Evolutionary conservation across 30 jellyfish, hydroid and myxozoan genomes (phyloP), one percentile per base, ranked within the genome.

Genomic region (Aurelia aurita complex sp. Pacific): DNA sequence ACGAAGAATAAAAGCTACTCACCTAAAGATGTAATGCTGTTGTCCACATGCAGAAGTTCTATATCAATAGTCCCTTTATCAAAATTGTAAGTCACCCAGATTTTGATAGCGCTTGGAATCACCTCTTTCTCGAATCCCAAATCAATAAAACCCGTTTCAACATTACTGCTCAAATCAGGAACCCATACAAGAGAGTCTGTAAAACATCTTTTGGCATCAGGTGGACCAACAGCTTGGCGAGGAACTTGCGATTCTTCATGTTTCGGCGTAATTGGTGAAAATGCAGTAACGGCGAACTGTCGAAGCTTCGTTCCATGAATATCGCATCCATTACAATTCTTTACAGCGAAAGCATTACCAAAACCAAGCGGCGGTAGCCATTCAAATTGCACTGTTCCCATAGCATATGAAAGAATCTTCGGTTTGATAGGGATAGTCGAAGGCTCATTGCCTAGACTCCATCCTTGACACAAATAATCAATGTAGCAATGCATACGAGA

Each of bases 401-500:
- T 66, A 29, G 72, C 32, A 77, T 74, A 72, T 0, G 94, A 75
- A 1, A 89, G 82, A 59, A 94, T 79, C 33, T 89, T 78, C 50
- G 99, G 99, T 64, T 72, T 85, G 17, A 94, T 52, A 11, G 99
- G 97, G 6, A 85, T 72, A 12, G 94, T 65, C 19, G 99, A 94
- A 15, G 99, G 99, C 5, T 69, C 73, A 1, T 11, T 64, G 33
- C 55, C 70, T n/a, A 46, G 10, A 33, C 70, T 63, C 99, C 97
- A 89, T 0, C 69, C 29, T 40, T 84, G 97, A 67, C 89, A 88
- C 69, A 61, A 34, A 17, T 42, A 54, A 69, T 94, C 97, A 46
- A 87, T 76, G 51, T 94, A 94, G 70, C 99, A 94, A 79, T 94
- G 99, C 99, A 94, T 94, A 65, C 99, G 74, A 16, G 99, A 94